Evolutionary conservation across 2,113 vertebrate species (phyloP), one percentile per base, ranked within the genome.

Genomic region (Cacatua alba): DNA sequence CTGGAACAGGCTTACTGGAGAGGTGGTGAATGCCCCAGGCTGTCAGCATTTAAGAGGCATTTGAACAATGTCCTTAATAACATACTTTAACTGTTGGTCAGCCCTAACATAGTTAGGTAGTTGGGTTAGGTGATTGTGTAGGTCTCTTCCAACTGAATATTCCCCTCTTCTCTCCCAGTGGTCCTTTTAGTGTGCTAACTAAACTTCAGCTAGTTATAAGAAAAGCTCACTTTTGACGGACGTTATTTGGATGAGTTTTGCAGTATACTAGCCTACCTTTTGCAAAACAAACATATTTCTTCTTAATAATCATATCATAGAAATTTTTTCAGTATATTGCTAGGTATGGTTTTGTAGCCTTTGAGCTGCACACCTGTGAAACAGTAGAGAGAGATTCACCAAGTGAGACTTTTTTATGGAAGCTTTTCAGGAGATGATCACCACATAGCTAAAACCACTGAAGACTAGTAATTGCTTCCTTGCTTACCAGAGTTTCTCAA

Each of bases 401-500:
- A 67, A 37, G 24, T 31, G 60, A 89, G 59, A 63, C 5, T 17
- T 41, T 70, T 75, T 68, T 13, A 31, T 41, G 59, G 29, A 49
- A 77, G 15, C 7, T 53, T 90, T 84, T 85, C 43, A 64, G 90
- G 70, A 84, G 57, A 88, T 33, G 12, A 80, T 77, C 64, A 71
- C 75, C 41, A 49, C 51, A 59, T 59, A 57, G 57, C 35, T 89
- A 57, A 83, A 69, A 51, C 4, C 57, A 87, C 44, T 53, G 59
- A 70, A 68, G 49, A 59, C 72, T 65, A 85, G 44, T 49, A 92
- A 81, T 88, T 87, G 41, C 17, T 88, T 86, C 62, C 69, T 71
- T 89, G n/a, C 35, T 67, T 93, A 59, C 12, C 5, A 5, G 31
- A 29, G 86, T 94, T 94, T 84, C 46, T 92, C 69, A 82, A 88